phyloP scores from a whole-genome alignment of 2,888 invertebrate species.

The Cephus spinipes region DNA sequence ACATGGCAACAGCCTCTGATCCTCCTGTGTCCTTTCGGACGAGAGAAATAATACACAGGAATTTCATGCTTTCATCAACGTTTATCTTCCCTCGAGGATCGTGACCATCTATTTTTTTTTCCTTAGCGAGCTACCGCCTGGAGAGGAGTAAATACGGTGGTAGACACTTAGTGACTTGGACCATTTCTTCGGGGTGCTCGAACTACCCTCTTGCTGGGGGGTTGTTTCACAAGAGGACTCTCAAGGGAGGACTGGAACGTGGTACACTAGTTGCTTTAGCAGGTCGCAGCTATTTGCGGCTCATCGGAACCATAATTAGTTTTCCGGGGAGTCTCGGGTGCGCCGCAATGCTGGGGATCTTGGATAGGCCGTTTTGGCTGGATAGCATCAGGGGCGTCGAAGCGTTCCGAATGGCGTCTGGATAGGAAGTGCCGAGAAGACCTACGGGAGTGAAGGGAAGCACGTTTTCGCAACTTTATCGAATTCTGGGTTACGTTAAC shows the following conservation, averaged over 20 bases:
- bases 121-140: neutral
- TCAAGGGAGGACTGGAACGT: neutral
- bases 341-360: conserved; percentile 2
- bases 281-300: conserved; percentile 51
- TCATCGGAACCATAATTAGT: conserved; percentile 56
- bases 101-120: neutral
- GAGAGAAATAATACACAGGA: neutral
- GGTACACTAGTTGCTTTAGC: conserved; percentile 37
- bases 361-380: conserved; percentile 36
- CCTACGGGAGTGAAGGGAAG: conserved; percentile 16
- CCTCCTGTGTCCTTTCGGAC: neutral
- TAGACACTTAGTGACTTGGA: neutral
- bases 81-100: neutral
- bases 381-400: neutral
- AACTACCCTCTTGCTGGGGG: neutral
- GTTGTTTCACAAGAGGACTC: neutral
- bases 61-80: neutral
- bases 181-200: neutral
- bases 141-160: neutral
- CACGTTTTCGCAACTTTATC: conserved; percentile 47
- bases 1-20: neutral
- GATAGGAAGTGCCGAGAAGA: conserved; percentile 27
- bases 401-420: conserved; percentile 29
- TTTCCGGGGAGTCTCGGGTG: conserved; percentile 42
- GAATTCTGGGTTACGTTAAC: conserved; percentile 45